phyloP scores from a whole-genome alignment of 2,113 vertebrate species.

The Pachyramphus minor region DNA sequence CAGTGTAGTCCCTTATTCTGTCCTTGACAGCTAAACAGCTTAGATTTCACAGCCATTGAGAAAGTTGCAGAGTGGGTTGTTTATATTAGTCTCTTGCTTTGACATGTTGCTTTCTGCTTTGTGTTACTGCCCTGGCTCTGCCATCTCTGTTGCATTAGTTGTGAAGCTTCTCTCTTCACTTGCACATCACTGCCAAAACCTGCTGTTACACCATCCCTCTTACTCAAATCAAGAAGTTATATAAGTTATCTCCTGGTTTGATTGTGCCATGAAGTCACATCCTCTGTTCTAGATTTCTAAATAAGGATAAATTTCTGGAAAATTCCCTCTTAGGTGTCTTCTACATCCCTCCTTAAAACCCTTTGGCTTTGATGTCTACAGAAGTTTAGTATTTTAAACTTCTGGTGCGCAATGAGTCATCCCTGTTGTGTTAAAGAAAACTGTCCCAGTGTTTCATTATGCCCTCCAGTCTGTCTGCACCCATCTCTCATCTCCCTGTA shows the following conservation, averaged over 20 bases:
- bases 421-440: neutral
- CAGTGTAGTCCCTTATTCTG: neutral
- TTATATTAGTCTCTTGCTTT: neutral
- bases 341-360: neutral
- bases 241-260: neutral
- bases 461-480: neutral
- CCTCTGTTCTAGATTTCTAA: neutral
- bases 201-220: neutral
- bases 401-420: neutral
- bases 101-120: neutral
- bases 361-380: neutral
- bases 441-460: neutral
- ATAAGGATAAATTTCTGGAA: neutral
- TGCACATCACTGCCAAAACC: neutral
- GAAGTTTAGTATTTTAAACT: neutral
- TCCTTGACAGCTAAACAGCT: neutral
- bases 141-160: neutral
- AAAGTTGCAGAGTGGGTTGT: neutral
- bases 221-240: neutral
- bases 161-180: neutral
- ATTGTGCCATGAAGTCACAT: neutral
- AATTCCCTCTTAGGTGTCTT: neutral
- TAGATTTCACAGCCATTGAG: neutral
- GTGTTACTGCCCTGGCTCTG: neutral
- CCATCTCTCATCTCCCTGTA: neutral